Conservation (phyloP, 2,113 vertebrate genomes). For the Nicator chloris region DNA sequence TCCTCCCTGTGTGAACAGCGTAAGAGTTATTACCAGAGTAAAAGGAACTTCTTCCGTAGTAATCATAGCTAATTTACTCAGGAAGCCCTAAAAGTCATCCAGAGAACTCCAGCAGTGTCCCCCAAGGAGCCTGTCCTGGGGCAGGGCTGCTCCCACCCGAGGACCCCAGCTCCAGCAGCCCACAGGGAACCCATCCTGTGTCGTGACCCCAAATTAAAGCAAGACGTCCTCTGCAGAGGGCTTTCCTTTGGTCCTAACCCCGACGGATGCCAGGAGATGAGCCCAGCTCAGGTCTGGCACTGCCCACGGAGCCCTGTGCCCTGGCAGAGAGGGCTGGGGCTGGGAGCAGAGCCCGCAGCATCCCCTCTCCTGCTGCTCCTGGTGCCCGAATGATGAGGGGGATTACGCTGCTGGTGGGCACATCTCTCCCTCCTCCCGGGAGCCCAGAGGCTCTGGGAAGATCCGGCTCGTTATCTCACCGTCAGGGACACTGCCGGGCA, state of each 20-base stretch:
- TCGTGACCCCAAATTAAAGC: fast-evolving
- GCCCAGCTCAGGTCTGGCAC: neutral
- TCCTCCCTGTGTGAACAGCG: fast-evolving
- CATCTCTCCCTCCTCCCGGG: neutral
- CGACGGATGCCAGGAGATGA: neutral
- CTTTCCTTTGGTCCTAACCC: neutral
- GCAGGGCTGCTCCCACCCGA: neutral
- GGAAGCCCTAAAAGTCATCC: neutral
- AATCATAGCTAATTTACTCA: neutral
- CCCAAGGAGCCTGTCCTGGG: neutral
- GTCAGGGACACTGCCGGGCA: fast-evolving
- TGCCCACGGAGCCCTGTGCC: neutral
- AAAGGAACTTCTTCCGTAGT: neutral
- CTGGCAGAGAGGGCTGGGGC: neutral
- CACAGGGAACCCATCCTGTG: neutral
- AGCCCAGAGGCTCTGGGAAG: neutral
- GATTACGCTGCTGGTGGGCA: fast-evolving
- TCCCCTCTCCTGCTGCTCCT: fast-evolving
- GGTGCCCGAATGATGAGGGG: fast-evolving
- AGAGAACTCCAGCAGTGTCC: neutral
- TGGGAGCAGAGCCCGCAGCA: neutral
- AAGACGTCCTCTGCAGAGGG: neutral
- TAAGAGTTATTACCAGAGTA: neutral
- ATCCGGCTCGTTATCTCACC: fast-evolving
- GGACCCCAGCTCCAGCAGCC: fast-evolving